Evolutionary conservation across 2,888 invertebrate species (phyloP).

Genomic region (Bombylius discolor): DNA sequence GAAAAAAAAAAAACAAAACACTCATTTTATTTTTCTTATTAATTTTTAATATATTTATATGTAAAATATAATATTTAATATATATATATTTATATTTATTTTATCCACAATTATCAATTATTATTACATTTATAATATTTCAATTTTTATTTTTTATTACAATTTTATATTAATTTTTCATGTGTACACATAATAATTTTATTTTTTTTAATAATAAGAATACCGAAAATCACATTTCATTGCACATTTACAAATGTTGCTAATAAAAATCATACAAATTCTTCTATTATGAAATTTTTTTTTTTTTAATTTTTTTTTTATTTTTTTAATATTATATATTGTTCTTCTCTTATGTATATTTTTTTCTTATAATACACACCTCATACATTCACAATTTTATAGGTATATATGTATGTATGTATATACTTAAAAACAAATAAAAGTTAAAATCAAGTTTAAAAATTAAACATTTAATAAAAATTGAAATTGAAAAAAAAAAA

Average conservation of each 20-base stretch:
- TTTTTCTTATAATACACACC: no score
- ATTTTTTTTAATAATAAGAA: constrained; percentile 2
- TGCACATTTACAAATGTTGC: constrained; percentile 12
- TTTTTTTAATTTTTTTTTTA: no score
- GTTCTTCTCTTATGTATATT: no score
- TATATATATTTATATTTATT: not conserved
- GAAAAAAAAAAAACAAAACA: no score
- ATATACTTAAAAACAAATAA: no score
- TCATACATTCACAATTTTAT: no score
- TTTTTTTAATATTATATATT: not conserved
- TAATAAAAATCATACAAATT: not conserved
- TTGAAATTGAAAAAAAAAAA: no score
- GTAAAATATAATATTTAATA: not conserved
- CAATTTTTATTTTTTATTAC: not conserved
- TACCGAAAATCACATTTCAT: constrained; percentile 14
- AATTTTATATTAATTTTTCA: not conserved
- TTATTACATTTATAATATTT: not conserved
- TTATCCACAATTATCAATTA: not conserved
- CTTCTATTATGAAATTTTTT: no score
- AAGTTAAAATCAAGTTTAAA: no score
- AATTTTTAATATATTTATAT: not conserved
- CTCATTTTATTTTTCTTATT: not conserved
- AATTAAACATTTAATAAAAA: no score
- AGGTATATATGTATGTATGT: no score
- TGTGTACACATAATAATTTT: no score